Percentiles rank a stretch among this genome's conserved stretches.
Evolutionary conservation across 2,113 vertebrate genomes (phyloP).

Genomic region (Hyla sarda): DNA sequence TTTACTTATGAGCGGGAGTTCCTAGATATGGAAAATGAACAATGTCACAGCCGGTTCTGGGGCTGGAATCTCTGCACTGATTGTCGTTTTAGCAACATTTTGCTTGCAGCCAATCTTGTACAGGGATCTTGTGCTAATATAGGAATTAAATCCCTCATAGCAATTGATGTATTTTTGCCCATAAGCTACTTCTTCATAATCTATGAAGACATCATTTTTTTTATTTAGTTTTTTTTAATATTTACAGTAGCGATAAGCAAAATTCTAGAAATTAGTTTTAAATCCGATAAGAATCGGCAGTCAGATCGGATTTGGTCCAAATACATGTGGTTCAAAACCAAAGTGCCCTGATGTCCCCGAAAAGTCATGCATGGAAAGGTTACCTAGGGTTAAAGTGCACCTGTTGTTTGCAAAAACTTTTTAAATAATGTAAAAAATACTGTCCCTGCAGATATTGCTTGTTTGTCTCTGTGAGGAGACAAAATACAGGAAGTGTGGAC

Average conservation of each 20-base stretch:
- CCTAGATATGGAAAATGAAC: constrained; percentile 40
- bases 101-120: constrained; percentile 11
- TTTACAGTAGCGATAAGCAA: background rate
- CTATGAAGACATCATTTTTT: background rate
- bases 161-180: background rate
- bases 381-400: too few species aligned
- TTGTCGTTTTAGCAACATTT: background rate
- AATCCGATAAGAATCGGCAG: too few species aligned
- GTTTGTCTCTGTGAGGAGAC: too few species aligned
- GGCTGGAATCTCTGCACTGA: background rate
- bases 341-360: too few species aligned
- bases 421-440: too few species aligned
- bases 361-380: too few species aligned
- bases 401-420: too few species aligned
- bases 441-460: too few species aligned
- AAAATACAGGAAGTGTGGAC: too few species aligned
- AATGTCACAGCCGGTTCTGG: constrained; percentile 25
- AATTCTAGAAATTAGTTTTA: background rate
- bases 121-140: background rate
- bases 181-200: background rate
- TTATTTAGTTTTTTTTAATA: background rate
- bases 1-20: constrained; percentile 59
- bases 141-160: background rate
- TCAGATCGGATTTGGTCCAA: too few species aligned
- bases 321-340: too few species aligned